Percentiles rank a stretch among this genome's conserved stretches.
Evolutionary conservation across 2,888 invertebrate genomes (phyloP).

Genomic region (Phoenoteleia sp.): DNA sequence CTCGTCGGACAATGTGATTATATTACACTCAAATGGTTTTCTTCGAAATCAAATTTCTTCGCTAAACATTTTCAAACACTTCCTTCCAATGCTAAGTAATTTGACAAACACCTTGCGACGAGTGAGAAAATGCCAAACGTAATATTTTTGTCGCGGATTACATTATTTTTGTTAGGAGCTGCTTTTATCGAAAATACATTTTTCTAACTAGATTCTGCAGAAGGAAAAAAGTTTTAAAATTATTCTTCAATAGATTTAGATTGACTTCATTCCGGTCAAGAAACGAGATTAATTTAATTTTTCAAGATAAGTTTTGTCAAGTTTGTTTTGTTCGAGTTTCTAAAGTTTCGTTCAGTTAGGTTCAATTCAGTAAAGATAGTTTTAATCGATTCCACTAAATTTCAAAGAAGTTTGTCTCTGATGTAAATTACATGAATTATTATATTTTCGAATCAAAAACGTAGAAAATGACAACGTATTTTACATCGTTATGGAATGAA

Average conservation of each 20-base stretch:
- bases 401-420: not conserved
- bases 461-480: no score
- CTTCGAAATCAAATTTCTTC: not conserved
- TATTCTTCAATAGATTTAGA: conserved; percentile 5
- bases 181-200: not conserved
- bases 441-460: no score
- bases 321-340: conserved; percentile 5
- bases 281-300: conserved; percentile 26
- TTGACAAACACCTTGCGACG: not conserved
- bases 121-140: not conserved
- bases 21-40: conserved; percentile 8
- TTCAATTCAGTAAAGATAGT: not conserved
- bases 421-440: not conserved
- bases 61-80: not conserved
- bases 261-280: not conserved
- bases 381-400: not conserved
- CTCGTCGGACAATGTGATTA: not conserved
- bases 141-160: not conserved
- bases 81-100: no score
- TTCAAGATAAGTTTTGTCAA: conserved; percentile 10
- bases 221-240: not conserved
- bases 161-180: not conserved
- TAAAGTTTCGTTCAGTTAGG: not conserved
- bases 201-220: not conserved
- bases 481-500: no score